phyloP scores from a whole-genome alignment of 2,113 vertebrate species.

The Etheostoma spectabile region DNA sequence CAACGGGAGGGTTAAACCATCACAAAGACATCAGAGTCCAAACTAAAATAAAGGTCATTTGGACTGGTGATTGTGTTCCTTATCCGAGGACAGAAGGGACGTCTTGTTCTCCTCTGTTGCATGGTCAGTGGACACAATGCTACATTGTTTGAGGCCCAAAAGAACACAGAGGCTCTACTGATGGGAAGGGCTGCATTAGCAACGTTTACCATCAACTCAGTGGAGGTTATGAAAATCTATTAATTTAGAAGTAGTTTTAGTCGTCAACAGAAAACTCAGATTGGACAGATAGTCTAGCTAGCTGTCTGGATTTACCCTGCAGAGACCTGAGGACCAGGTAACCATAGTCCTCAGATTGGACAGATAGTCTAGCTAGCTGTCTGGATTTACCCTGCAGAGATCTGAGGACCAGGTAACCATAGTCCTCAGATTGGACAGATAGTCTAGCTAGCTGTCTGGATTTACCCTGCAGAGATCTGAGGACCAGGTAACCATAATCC shows the following conservation, averaged over 20 bases:
- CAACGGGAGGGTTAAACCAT: neutral
- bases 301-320: no score
- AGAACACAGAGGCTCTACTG: conserved; percentile 29
- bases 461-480: no score
- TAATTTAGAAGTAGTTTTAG: neutral
- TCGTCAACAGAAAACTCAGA: no score
- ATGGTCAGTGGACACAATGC: conserved; percentile 39
- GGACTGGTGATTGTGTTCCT: conserved; percentile 3
- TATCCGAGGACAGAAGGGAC: conserved; percentile 14
- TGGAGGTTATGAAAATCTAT: conserved; percentile 17
- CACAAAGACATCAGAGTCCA: conserved; percentile 14
- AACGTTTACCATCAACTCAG: conserved; percentile 9
- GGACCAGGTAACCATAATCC: no score
- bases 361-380: no score
- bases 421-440: no score
- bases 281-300: no score
- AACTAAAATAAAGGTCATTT: conserved; percentile 2
- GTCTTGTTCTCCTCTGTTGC: conserved; percentile 30
- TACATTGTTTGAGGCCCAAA: conserved; percentile 33
- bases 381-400: no score
- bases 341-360: no score
- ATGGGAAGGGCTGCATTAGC: conserved; percentile 15
- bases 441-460: no score
- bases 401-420: no score
- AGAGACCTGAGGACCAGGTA: no score